Percentiles rank a stretch among this genome's conserved stretches.
phyloP scores from a whole-genome alignment of 2,888 invertebrate species.

The Spodoptera picta region DNA sequence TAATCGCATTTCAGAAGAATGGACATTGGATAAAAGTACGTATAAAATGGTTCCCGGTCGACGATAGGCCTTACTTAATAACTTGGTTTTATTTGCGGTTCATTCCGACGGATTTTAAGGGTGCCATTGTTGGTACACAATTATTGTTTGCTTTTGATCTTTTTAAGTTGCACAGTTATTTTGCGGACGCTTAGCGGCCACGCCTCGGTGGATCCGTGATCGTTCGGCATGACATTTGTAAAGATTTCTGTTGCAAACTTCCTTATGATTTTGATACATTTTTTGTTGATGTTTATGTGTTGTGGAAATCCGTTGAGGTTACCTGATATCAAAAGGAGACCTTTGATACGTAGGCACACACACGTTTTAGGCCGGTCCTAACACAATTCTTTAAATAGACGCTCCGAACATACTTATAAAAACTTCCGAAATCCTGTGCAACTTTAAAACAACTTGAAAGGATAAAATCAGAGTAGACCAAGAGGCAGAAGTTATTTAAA shows the following conservation, averaged over 20 bases:
- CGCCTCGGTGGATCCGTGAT: slow-evolving; percentile 67
- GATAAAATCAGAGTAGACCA: background rate
- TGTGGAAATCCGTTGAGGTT: slow-evolving; percentile 18
- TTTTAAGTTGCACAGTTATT: slow-evolving; percentile 77
- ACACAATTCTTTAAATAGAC: too few relatives aligned
- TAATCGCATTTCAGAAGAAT: slow-evolving; percentile 89
- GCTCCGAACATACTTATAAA: too few relatives aligned
- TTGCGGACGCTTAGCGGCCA: slow-evolving; percentile 70
- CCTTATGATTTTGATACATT: slow-evolving; percentile 48
- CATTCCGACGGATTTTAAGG: slow-evolving; percentile 78
- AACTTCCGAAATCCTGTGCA: too few relatives aligned
- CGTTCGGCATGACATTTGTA: slow-evolving; percentile 61
- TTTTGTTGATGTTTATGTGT: slow-evolving; percentile 30
- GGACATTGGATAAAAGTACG: slow-evolving; percentile 86
- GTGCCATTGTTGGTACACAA: slow-evolving; percentile 79
- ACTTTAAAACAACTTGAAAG: background rate
- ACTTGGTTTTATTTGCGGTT: slow-evolving; percentile 86
- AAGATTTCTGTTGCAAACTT: slow-evolving; percentile 57
- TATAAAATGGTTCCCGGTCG: slow-evolving; percentile 63
- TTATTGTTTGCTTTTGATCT: slow-evolving; percentile 85
- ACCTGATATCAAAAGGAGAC: slow-evolving; percentile 28
- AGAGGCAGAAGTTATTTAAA: slow-evolving; percentile 32
- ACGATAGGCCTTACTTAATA: slow-evolving; percentile 82
- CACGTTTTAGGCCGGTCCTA: too few relatives aligned
- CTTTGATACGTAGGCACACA: background rate